These are phyloP conservation scores for Actenoides hombroni DNA, from an alignment of 2,113 vertebrate genomes.

Conservation along the genomic window DNA sequence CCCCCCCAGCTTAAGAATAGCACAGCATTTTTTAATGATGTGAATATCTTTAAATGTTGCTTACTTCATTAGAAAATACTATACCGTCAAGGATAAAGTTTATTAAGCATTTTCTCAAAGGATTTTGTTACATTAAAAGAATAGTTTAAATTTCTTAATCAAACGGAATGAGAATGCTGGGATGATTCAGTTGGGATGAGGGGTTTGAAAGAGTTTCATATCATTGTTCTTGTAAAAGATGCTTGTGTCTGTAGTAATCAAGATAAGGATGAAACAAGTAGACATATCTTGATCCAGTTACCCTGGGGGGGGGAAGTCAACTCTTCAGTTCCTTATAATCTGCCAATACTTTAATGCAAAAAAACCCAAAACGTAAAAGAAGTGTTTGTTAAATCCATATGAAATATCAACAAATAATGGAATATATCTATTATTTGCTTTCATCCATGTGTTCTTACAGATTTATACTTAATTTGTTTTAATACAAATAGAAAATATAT, in stretches of 20 bases:
- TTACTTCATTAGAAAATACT: slow-evolving; percentile 35
- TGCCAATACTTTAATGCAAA: not conserved
- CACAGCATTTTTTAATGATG: not conserved
- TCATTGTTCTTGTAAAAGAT: not conserved
- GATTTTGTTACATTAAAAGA: not conserved
- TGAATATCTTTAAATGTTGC: not conserved
- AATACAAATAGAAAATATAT: not conserved
- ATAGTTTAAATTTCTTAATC: slow-evolving; percentile 11
- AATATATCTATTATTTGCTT: not conserved
- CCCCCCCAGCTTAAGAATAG: not conserved
- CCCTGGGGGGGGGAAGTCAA: not conserved
- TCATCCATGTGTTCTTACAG: not conserved
- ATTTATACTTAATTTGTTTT: not conserved
- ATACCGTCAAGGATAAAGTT: not conserved
- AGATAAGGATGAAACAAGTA: not conserved
- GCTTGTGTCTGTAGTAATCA: not conserved
- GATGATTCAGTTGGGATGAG: not conserved
- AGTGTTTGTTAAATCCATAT: not conserved
- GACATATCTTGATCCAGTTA: not conserved
- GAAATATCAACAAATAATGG: not conserved
- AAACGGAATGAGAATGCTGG: not conserved
- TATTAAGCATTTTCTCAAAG: slow-evolving; percentile 24
- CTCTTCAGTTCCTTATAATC: not conserved
- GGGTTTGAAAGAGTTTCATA: not conserved
- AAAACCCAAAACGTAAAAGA: not conserved